phyloP scores from a whole-genome alignment of 64 coral and sea anemone species.

The Actinia tenebrosa region DNA sequence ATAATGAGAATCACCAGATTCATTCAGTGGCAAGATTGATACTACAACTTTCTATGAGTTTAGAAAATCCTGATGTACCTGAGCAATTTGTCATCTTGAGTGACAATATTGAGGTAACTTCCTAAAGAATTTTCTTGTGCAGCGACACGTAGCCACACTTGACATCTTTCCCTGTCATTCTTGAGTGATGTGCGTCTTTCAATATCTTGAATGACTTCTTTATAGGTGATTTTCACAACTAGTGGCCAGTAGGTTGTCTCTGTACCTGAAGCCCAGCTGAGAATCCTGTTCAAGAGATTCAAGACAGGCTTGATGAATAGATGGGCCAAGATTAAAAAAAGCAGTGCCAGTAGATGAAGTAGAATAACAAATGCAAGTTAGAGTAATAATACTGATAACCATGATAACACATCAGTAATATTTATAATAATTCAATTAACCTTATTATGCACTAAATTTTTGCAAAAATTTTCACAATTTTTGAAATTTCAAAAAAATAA shows the following conservation, averaged over 20 bases:
- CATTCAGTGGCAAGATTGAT: no score
- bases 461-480: no score
- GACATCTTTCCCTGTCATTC: constrained; percentile 58
- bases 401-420: no score
- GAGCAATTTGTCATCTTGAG: constrained; percentile 63
- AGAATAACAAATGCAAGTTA: no score
- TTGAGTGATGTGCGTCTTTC: constrained; percentile 27
- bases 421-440: no score
- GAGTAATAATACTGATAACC: no score
- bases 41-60: no score
- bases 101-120: constrained; percentile 74
- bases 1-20: no score
- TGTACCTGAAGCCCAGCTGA: constrained; percentile 64
- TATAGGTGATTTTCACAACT: constrained; percentile 60
- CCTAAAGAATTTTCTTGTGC: constrained; percentile 63
- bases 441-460: no score
- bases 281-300: constrained; percentile 28
- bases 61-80: constrained; percentile 21
- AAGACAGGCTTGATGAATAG: neutral
- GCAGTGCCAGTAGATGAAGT: no score
- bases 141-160: constrained; percentile 69
- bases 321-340: neutral
- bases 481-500: no score
- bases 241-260: constrained; percentile 82
- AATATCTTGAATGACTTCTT: constrained; percentile 73